phyloP scores from a whole-genome alignment of 2,113 vertebrate genomes.

The Poecilia latipinna region DNA sequence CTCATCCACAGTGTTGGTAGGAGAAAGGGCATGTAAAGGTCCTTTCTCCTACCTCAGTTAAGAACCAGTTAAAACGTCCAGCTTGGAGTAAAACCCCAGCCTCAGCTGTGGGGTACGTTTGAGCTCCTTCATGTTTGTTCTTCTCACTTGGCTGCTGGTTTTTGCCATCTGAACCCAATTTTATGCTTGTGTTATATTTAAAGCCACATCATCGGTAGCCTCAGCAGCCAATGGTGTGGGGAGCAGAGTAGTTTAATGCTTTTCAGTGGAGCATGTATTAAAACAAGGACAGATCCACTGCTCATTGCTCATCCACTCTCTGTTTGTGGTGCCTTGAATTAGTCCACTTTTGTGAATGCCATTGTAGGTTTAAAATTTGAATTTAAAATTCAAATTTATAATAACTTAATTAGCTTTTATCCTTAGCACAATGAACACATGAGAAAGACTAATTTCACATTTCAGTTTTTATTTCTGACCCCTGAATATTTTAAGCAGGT shows the following conservation, averaged over 20 bases:
- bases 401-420: no score
- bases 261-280: neutral
- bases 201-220: neutral
- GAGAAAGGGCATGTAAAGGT: neutral
- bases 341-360: no score
- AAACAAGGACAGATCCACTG: no score
- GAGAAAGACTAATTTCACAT: no score
- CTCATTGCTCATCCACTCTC: no score
- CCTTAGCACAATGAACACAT: no score
- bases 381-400: no score
- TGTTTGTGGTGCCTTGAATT: no score
- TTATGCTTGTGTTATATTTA: neutral
- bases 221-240: neutral
- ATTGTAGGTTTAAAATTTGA: no score
- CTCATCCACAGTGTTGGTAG: neutral
- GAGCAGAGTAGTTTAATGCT: neutral
- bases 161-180: neutral
- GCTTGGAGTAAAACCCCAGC: neutral
- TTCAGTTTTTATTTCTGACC: no score
- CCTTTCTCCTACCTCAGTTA: no score
- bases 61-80: neutral
- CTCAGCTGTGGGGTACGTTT: neutral
- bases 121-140: neutral
- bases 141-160: neutral
- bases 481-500: no score